Percentiles rank a stretch among this genome's conserved stretches.
phyloP scores from a whole-genome alignment of 2,888 invertebrate genomes.

The Zaprionus bogoriensis region DNA sequence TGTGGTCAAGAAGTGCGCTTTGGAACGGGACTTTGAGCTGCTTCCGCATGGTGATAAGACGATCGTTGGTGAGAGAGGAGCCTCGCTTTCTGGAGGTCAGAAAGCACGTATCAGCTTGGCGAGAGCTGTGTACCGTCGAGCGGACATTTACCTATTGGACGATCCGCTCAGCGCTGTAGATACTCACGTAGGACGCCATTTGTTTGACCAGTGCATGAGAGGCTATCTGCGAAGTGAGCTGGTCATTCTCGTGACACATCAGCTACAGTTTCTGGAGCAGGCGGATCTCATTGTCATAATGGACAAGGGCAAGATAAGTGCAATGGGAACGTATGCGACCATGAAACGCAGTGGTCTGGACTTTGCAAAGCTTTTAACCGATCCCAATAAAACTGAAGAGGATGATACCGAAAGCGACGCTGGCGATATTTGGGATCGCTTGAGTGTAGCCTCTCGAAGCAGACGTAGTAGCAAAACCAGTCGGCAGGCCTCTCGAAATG shows the following conservation, averaged over 20 bases:
- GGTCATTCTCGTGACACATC: slow-evolving; percentile 91
- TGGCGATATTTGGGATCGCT: slow-evolving; percentile 40
- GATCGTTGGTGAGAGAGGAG: slow-evolving; percentile 90
- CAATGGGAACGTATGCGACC: slow-evolving; percentile 88
- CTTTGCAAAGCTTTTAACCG: slow-evolving; percentile 88
- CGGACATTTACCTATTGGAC: slow-evolving; percentile 93
- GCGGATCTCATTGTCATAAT: slow-evolving; percentile 84
- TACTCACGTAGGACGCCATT: slow-evolving; percentile 92
- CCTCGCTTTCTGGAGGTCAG: slow-evolving; percentile 93
- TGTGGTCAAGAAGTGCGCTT: slow-evolving; percentile 83
- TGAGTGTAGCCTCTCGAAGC: slow-evolving; percentile 55
- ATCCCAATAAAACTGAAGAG: slow-evolving; percentile 83
- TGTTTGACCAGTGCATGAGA: slow-evolving; percentile 87
- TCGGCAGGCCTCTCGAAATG: slow-evolving; percentile 72
- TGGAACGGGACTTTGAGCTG: slow-evolving; percentile 84
- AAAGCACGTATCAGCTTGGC: slow-evolving; percentile 94
- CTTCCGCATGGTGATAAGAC: slow-evolving; percentile 86
- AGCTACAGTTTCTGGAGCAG: slow-evolving; percentile 89
- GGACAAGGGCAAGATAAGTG: slow-evolving; percentile 79
- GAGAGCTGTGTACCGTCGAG: slow-evolving; percentile 92
- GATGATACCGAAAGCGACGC: slow-evolving; percentile 65
- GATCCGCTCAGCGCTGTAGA: slow-evolving; percentile 96
- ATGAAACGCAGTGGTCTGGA: slow-evolving; percentile 89
- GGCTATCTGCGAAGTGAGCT: slow-evolving; percentile 86
- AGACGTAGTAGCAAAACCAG: slow-evolving; percentile 60